These are phyloP conservation scores for Dendroctonus ponderosae DNA, from an alignment of 1,140 invertebrate species.

Conservation along the genomic window DNA sequence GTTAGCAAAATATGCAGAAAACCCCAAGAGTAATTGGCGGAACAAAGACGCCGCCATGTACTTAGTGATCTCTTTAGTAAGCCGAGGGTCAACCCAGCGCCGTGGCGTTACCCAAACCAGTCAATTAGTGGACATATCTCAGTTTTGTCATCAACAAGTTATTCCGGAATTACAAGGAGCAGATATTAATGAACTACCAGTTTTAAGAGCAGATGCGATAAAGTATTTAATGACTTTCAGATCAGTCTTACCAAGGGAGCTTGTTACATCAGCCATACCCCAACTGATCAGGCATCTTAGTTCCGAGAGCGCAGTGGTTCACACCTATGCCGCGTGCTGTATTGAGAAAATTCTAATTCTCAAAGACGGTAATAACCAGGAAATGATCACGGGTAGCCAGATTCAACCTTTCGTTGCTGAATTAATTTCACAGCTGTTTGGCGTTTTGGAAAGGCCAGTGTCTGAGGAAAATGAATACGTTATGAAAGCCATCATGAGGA, in stretches of 20 bases:
- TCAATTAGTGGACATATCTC: constrained; percentile 81
- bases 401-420: constrained; percentile 62
- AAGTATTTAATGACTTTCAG: constrained; percentile 97
- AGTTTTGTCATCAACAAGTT: constrained; percentile 85
- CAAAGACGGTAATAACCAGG: constrained; percentile 56
- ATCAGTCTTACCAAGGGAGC: constrained; percentile 78
- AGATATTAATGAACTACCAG: constrained; percentile 82
- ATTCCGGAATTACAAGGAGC: constrained; percentile 77
- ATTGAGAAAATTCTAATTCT: constrained; percentile 87
- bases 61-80: constrained; percentile 90
- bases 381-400: constrained; percentile 60
- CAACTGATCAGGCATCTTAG: constrained; percentile 71
- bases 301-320: constrained; percentile 80
- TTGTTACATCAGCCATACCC: constrained; percentile 73
- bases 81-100: constrained; percentile 86
- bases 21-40: constrained; percentile 80
- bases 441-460: constrained; percentile 65
- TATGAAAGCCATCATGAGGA: constrained; percentile 95
- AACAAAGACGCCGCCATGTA: constrained; percentile 95
- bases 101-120: constrained; percentile 90
- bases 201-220: constrained; percentile 92
- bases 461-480: constrained; percentile 94
- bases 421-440: constrained; percentile 75
- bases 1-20: constrained; percentile 73
- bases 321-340: constrained; percentile 90